Base-by-base conservation (phyloP, 2,888 invertebrate species). In the Prosapia bicincta region DNA sequence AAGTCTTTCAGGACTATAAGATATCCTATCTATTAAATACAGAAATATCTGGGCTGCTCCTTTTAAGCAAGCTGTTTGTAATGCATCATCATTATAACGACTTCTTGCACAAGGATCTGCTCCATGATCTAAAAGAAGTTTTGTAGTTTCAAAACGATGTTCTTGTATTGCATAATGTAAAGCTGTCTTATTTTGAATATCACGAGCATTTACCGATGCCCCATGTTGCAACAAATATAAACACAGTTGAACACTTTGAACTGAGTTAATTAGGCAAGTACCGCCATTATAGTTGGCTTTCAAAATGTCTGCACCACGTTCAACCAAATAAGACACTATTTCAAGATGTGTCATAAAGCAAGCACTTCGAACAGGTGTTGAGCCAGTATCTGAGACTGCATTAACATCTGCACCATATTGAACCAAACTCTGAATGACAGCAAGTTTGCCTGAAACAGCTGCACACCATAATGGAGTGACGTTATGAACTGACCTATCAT, bases 401-500 rank as follows among this genome's bases (percentile, higher is more conserved):
- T 97, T 92, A n/a, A 97, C 90, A 83, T 92, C 89, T 43, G 96
- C 96, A 76, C 93, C 94, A 81, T 93, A 90, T 77, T 90, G 88
- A 24, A 94, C 89, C 75, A 97, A 88, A 84, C 90, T 91, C 83
- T 92, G 91, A 71, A 97, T 90, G 79, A 94, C 92, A 66, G 88
- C 87, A 15, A 95, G 84, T 80, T 92, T 92, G 15, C 96, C 96
- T 6, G 93, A 92, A 0, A 97, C 97, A 3, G 96, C 93, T 1
- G 97, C 96, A 86, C 93, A 93, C 97, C 97, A 97, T 77, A 97
- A 86, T 28, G 97, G 96, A 15, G 96, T 95, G 1, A 95, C 96
- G 82, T 88, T 88, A 86, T 96, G 96, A 79, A 90, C 89, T 32
- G 92, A 90, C 82, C 89, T 86, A 83, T 96, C 96, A 84, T 94